phyloP scores from a whole-genome alignment of 1,140 invertebrate species.

The Elysia chlorotica region DNA sequence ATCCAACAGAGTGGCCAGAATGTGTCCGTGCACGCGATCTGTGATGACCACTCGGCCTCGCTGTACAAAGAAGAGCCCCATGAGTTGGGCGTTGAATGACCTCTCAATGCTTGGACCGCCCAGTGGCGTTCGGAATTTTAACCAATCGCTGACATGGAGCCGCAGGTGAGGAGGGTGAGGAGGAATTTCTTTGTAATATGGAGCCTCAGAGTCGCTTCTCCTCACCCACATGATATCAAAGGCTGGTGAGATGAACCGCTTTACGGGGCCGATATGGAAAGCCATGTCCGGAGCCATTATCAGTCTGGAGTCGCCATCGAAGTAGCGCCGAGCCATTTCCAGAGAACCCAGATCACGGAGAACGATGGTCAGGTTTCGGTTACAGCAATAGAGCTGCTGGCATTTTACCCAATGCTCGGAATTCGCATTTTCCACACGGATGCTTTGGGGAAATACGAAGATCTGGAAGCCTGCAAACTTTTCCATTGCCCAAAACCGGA shows the following conservation, averaged over 20 bases:
- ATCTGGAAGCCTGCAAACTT: constrained; percentile 15
- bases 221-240: constrained; percentile 24
- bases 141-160: constrained; percentile 22
- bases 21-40: constrained; percentile 39
- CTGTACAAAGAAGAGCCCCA: constrained; percentile 29
- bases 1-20: constrained; percentile 30
- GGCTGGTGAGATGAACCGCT: constrained; percentile 1
- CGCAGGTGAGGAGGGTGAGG: too few relatives aligned
- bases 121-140: neutral
- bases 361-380: constrained; percentile 24
- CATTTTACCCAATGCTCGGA: neutral
- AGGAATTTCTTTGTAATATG: neutral
- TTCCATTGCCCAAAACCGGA: constrained; percentile 6
- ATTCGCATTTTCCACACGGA: neutral
- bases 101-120: constrained; percentile 18
- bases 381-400: constrained; percentile 8
- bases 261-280: constrained; percentile 7
- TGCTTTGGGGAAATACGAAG: constrained; percentile 27
- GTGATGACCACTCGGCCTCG: constrained; percentile 36
- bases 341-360: constrained; percentile 24
- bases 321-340: constrained; percentile 8
- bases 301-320: constrained; percentile 3
- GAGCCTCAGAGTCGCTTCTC: constrained; percentile 14
- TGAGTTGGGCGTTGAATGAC: constrained; percentile 14
- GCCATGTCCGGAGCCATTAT: constrained; percentile 26